Percentiles rank a stretch among this genome's conserved stretches.
Conservation (phyloP, 2,888 invertebrate genomes). For the Trichacis sp. region DNA sequence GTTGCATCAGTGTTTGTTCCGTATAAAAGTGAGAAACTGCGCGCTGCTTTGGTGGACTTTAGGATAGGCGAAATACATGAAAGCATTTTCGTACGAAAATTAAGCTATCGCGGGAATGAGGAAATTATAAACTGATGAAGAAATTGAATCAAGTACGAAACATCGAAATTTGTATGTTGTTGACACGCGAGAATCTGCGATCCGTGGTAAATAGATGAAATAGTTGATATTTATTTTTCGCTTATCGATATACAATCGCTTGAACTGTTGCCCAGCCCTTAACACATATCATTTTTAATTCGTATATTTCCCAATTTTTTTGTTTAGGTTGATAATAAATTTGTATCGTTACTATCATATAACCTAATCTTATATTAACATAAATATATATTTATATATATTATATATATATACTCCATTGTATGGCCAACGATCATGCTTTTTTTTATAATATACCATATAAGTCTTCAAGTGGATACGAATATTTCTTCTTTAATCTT, state of each 20-base stretch:
- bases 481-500: slow-evolving; percentile 17
- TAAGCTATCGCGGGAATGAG: background rate
- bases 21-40: slow-evolving; percentile 7
- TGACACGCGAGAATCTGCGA: too few relatives aligned
- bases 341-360: slow-evolving; percentile 46
- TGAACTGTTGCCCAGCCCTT: background rate
- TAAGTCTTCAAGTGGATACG: slow-evolving; percentile 44
- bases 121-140: too few relatives aligned
- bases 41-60: background rate
- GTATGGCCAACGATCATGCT: slow-evolving; percentile 68
- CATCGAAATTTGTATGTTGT: too few relatives aligned
- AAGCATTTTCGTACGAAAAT: background rate
- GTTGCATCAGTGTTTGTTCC: background rate
- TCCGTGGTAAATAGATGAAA: too few relatives aligned
- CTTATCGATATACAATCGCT: background rate
- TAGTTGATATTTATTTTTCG: background rate
- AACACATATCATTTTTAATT: slow-evolving; percentile 2
- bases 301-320: background rate
- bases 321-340: slow-evolving; percentile 41
- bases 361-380: slow-evolving; percentile 60
- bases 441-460: slow-evolving; percentile 56
- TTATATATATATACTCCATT: slow-evolving; percentile 60
- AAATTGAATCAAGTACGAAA: too few relatives aligned
- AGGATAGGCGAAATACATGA: slow-evolving; percentile 1
- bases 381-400: slow-evolving; percentile 56